Conservation (phyloP, 2,888 invertebrate genomes). For the Tachina grossa region DNA sequence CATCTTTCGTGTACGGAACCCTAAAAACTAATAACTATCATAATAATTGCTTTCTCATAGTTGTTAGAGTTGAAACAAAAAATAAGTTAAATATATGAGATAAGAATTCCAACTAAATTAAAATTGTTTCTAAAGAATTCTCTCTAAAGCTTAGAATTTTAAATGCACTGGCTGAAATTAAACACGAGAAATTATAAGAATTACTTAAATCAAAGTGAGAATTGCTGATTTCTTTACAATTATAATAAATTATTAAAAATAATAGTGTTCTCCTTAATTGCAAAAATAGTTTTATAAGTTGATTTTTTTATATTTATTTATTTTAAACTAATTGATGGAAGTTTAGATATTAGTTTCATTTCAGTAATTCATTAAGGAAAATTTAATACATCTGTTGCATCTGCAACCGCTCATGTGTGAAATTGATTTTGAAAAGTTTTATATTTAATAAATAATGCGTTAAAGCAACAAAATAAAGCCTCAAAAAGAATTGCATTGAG, state of each 20-base stretch:
- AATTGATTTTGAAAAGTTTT: constrained; percentile 32
- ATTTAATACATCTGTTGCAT: constrained; percentile 12
- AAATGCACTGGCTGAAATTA: too few relatives aligned
- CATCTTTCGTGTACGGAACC: too few relatives aligned
- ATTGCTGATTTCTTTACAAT: too few relatives aligned
- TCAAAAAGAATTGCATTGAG: not conserved
- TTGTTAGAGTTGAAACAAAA: too few relatives aligned
- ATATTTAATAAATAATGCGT: not conserved
- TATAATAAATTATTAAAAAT: not conserved
- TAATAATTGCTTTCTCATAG: too few relatives aligned
- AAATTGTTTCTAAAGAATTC: too few relatives aligned
- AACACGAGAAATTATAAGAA: too few relatives aligned
- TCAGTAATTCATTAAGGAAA: constrained; percentile 44
- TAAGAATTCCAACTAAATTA: too few relatives aligned
- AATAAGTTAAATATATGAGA: too few relatives aligned
- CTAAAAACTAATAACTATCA: too few relatives aligned
- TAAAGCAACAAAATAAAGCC: not conserved
- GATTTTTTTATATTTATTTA: not conserved
- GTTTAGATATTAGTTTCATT: constrained; percentile 38
- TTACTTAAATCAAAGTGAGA: too few relatives aligned
- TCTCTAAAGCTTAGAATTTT: too few relatives aligned
- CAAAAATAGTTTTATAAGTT: not conserved
- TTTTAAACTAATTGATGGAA: not conserved
- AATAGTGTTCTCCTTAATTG: not conserved
- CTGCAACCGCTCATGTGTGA: constrained; percentile 20